Conservation (phyloP, 2,113 vertebrate species). For the Sphaerodactylus townsendi region DNA sequence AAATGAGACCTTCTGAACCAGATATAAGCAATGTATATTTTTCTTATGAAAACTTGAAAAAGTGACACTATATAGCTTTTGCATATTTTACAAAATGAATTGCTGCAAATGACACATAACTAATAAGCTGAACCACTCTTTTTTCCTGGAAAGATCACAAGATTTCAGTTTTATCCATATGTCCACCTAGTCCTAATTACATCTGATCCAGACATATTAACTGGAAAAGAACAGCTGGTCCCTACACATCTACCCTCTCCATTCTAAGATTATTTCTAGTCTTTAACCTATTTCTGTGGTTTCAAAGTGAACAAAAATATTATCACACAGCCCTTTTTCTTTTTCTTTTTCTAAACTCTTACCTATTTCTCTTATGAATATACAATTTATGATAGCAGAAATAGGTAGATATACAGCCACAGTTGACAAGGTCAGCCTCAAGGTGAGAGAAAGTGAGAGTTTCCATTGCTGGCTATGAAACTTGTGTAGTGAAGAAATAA, state of each 20-base stretch:
- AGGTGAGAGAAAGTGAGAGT: background rate
- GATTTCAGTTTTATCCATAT: slow-evolving; percentile 33
- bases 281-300: background rate
- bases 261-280: background rate
- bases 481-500: no score
- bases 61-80: slow-evolving; percentile 12
- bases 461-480: background rate
- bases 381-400: background rate
- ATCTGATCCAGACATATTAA: slow-evolving; percentile 8
- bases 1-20: no score
- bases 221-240: slow-evolving; percentile 4
- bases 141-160: slow-evolving; percentile 21
- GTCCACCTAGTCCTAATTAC: slow-evolving; percentile 1
- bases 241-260: background rate
- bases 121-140: slow-evolving; percentile 5
- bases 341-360: background rate
- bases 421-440: background rate
- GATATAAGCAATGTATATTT: no score
- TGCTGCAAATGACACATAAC: slow-evolving; percentile 25
- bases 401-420: background rate
- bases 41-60: no score
- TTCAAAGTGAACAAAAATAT: background rate
- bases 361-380: background rate
- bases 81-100: slow-evolving; percentile 33
- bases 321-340: background rate